Base-by-base conservation (phyloP, 2,888 invertebrate species). In the Idaea biselata region DNA sequence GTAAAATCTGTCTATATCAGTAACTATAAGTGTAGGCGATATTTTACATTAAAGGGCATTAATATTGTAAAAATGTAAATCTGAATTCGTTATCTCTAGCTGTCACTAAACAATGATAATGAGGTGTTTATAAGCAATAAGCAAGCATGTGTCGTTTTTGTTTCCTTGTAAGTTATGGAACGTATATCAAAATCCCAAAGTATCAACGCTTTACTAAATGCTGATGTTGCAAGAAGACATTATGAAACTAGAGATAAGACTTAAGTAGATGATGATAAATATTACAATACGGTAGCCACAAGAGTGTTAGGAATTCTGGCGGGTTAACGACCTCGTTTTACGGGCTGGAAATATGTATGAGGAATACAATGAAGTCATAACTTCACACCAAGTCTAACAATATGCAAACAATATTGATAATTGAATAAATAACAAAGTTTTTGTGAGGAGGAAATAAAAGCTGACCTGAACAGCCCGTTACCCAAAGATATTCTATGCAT, bases 271-370 rank as follows among this genome's bases (percentile, higher is more conserved):
- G 74, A 75, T 76, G 72, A 74, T 79, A 75, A 69, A 55, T 44
- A 44, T 44, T 68, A 72, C 72, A 73, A 71, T 60, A 67, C 68
- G 63, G 74, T 74, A 73, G 73, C 68, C 60, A 61, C 64, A 68
- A n/a, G 25, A 25, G 70, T 67, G 63, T 63, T 65, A 62, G 72
- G 75, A 76, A 77, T 77, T 78, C 71, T 72, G 73, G 64, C 72
- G 75, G 84, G 80, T 82, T 75, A 84, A 83, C 68, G 81, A 75
- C 83, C 85, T 70, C 69, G 65, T 73, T 77, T 79, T 76, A 78
- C 74, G 70, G 71, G 63, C 60, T 66, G 64, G 69, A 66, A 69
- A 25, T 25, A 3, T 25, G 25, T 25, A 25, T 25, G 25, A 72
- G 3, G 56, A 18, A 69, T 75, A 75, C 71, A 73, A 71, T 73